Percentiles rank a stretch among this genome's conserved stretches.
Evolutionary conservation across 64 coral and sea anemone genomes (phyloP).

Genomic region (Pocillopora verrucosa): DNA sequence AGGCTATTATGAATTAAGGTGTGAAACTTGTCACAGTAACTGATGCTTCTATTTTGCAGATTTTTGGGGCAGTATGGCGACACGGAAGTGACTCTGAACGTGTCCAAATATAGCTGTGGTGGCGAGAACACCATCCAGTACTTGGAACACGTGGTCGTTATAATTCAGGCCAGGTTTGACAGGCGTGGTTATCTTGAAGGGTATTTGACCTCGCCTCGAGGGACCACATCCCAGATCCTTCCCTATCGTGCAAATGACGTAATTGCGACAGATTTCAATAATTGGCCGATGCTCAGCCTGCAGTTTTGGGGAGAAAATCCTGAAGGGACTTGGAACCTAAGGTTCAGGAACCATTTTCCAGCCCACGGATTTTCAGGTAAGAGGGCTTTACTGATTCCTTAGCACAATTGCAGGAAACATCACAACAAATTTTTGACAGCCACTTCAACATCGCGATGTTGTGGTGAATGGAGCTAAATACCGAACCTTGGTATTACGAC

Average conservation of each 20-base stretch:
- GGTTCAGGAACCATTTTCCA: neutral
- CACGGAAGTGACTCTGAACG: neutral
- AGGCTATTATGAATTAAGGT: too few relatives aligned
- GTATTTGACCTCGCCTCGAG: slow-evolving; percentile 13
- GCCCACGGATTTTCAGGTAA: slow-evolving; percentile 15
- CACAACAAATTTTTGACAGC: neutral
- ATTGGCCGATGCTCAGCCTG: slow-evolving; percentile 24
- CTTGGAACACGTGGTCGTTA: slow-evolving; percentile 31
- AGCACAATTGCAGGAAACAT: neutral
- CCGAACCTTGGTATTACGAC: too few relatives aligned
- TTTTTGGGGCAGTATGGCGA: neutral
- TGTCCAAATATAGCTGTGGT: neutral
- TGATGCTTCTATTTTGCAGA: neutral
- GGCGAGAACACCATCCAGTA: neutral
- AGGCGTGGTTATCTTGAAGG: slow-evolving; percentile 42
- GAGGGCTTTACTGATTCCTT: too few relatives aligned
- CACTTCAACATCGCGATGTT: too few relatives aligned
- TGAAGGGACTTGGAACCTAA: slow-evolving; percentile 10
- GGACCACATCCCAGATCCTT: slow-evolving; percentile 23
- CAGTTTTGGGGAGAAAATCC: slow-evolving; percentile 36
- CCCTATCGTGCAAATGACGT: slow-evolving; percentile 33
- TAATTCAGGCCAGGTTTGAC: neutral
- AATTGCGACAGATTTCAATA: slow-evolving; percentile 17
- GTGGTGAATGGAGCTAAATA: too few relatives aligned
- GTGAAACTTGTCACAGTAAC: neutral